Percentiles rank a stretch among this genome's conserved stretches.
These are phyloP conservation scores for Pseudonaja textilis DNA, from an alignment of 2,113 vertebrate genomes.

Conservation along the genomic window DNA sequence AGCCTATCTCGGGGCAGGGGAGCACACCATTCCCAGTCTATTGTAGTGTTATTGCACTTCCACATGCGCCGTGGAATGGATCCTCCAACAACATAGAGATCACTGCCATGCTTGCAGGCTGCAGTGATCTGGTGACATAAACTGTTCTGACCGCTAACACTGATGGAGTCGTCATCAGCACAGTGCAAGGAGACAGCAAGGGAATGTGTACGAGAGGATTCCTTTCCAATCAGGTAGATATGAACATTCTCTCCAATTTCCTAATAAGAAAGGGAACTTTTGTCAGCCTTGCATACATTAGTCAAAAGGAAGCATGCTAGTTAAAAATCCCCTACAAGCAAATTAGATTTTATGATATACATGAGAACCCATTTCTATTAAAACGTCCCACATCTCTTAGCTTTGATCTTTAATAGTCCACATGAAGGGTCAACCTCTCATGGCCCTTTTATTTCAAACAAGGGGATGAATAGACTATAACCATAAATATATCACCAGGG, in stretches of 20 bases:
- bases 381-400: not conserved
- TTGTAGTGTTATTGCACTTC: conserved; percentile 97
- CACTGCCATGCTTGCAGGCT: conserved; percentile 92
- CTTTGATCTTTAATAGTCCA: not conserved
- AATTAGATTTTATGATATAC: not conserved
- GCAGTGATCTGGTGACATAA: conserved; percentile 97
- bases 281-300: conserved; percentile 8
- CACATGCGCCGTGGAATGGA: conserved; percentile 98
- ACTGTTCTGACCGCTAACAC: conserved; percentile 95
- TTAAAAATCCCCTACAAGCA: not conserved
- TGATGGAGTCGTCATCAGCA: conserved; percentile 90
- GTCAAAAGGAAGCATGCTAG: not conserved
- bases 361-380: not conserved
- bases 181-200: conserved; percentile 93
- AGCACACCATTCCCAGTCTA: conserved; percentile 98
- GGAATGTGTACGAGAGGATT: conserved; percentile 92
- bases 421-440: conserved; percentile 10
- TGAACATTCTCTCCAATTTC: conserved; percentile 97
- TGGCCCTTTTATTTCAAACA: not conserved
- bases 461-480: not conserved
- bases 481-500: not conserved
- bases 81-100: conserved; percentile 95
- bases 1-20: conserved; percentile 93
- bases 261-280: conserved; percentile 70
- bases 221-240: conserved; percentile 97